Percentiles rank a stretch among this genome's conserved stretches.
Conservation (phyloP, 2,797 vertebrate species). For the Melanotaenia trifasciata region DNA sequence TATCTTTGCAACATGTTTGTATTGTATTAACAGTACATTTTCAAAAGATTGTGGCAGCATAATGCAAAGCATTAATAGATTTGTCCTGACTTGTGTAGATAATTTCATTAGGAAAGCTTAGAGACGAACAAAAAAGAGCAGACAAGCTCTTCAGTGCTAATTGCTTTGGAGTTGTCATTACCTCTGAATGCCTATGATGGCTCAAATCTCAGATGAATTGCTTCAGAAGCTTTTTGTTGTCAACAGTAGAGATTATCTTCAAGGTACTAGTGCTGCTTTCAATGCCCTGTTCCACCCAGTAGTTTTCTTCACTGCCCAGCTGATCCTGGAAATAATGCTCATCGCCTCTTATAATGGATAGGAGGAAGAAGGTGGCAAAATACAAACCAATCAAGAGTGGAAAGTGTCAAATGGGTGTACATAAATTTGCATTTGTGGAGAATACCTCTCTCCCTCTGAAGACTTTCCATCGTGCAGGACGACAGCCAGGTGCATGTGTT, state of each 20-base stretch:
- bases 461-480: constrained; percentile 27
- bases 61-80: constrained; percentile 41
- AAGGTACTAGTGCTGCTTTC: constrained; percentile 53
- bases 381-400: constrained; percentile 70
- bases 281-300: constrained; percentile 51
- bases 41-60: too few species aligned
- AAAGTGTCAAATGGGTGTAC: constrained; percentile 73
- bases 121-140: constrained; percentile 38
- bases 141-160: constrained; percentile 44
- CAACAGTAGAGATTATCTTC: constrained; percentile 54
- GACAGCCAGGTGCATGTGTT: constrained; percentile 55
- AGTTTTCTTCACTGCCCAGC: constrained; percentile 52
- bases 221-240: constrained; percentile 40
- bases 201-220: constrained; percentile 58
- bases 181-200: constrained; percentile 47
- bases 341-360: constrained; percentile 73
- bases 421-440: constrained; percentile 71
- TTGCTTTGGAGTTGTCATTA: constrained; percentile 52
- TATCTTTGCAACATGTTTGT: too few species aligned
- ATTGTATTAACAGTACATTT: too few species aligned
- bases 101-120: constrained; percentile 56
- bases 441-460: constrained; percentile 44
- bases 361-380: constrained; percentile 61
- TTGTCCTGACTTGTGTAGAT: constrained; percentile 27
- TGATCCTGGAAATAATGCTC: constrained; percentile 65